Conservation (phyloP, 2,797 vertebrate genomes). For the Arnoldichthys spilopterus region DNA sequence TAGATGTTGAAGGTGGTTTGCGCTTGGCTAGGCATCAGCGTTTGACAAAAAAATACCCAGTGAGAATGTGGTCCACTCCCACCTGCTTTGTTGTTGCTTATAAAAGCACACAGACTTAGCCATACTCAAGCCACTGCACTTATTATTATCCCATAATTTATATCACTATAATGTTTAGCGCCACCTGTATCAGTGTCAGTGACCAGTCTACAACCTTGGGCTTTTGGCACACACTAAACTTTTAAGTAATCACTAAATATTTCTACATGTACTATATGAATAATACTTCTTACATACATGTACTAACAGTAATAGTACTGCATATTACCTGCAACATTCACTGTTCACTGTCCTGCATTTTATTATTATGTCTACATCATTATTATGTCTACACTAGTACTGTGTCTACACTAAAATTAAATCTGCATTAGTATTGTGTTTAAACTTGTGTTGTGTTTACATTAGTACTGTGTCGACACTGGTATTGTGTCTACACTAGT, state of each 20-base stretch:
- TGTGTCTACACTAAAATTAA: not conserved
- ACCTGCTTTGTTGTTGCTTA: not conserved
- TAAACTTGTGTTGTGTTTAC: not conserved
- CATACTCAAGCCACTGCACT: not conserved
- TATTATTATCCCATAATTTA: not conserved
- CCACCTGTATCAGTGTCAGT: not conserved
- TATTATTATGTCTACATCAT: not conserved
- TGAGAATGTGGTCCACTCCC: slow-evolving; percentile 64
- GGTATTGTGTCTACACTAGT: not conserved
- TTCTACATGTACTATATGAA: not conserved
- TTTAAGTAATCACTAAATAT: not conserved
- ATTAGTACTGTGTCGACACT: no score
- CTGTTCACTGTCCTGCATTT: not conserved
- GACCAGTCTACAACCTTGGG: not conserved
- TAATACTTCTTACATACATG: not conserved
- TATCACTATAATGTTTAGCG: not conserved
- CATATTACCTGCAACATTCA: not conserved
- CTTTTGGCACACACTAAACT: not conserved
- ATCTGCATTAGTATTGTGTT: not conserved
- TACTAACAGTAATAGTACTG: not conserved
- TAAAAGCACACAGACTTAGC: not conserved
- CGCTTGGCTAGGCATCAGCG: slow-evolving; percentile 77
- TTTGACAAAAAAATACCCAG: slow-evolving; percentile 78
- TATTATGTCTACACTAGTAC: not conserved
- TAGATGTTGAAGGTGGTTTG: slow-evolving; percentile 79